These are phyloP conservation scores for Gambusia affinis DNA, from an alignment of 2,113 vertebrate species.

Conservation along the genomic window DNA sequence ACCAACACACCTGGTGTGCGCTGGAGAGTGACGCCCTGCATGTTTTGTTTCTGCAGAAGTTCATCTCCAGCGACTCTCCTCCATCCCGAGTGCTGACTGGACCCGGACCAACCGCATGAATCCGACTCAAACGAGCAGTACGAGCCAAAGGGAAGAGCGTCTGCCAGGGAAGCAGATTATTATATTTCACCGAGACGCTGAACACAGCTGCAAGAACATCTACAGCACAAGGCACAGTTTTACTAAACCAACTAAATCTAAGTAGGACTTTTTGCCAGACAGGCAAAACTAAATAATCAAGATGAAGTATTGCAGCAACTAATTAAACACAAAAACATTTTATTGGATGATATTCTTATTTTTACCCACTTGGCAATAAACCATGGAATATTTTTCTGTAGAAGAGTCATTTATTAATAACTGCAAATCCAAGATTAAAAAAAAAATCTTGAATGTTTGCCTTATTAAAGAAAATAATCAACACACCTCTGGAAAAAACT, in stretches of 20 bases:
- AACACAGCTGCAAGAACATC: conserved; percentile 15
- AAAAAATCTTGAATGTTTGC: too few relatives aligned
- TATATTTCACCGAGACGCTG: conserved; percentile 12
- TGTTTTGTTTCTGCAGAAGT: conserved; percentile 45
- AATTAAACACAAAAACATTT: too few relatives aligned
- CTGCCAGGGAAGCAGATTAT: conserved; percentile 60
- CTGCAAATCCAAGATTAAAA: too few relatives aligned
- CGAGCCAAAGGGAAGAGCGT: conserved; percentile 80
- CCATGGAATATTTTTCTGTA: too few relatives aligned
- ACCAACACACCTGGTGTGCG: conserved; percentile 75
- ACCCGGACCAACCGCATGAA: conserved; percentile 84
- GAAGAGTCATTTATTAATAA: too few relatives aligned
- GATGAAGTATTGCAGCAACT: too few relatives aligned
- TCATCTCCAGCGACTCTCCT: conserved; percentile 72
- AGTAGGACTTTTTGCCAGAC: background rate
- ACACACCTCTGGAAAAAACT: too few relatives aligned
- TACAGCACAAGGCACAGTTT: background rate
- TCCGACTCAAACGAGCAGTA: conserved; percentile 88
- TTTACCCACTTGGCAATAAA: too few relatives aligned
- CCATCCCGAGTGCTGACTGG: conserved; percentile 78
- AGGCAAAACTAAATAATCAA: background rate
- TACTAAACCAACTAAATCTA: background rate
- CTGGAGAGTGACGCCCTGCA: conserved; percentile 79
- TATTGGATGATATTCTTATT: too few relatives aligned
- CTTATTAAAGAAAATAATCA: too few relatives aligned